Conservation (phyloP, 1,140 invertebrate genomes). For the Lysiphlebus fabarum region DNA sequence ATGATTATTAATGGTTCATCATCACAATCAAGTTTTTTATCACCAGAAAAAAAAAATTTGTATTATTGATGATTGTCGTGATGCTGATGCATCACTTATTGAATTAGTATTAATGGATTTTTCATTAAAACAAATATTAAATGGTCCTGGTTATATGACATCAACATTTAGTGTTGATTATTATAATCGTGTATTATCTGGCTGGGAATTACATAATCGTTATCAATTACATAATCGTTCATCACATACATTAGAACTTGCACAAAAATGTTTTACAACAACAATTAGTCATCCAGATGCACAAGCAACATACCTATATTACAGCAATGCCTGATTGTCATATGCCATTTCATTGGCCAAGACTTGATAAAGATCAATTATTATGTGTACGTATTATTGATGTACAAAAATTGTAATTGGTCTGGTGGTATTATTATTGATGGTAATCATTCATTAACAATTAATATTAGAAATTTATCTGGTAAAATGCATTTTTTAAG, state of each 20-base stretch:
- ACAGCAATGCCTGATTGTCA: constrained; percentile 80
- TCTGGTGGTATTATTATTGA: constrained; percentile 91
- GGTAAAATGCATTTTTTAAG: constrained; percentile 76
- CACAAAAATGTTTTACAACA: constrained; percentile 77
- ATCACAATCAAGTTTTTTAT: no score
- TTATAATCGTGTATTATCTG: no score
- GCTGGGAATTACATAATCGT: no score
- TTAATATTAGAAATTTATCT: constrained; percentile 78
- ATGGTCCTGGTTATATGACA: no score
- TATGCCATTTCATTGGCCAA: constrained; percentile 93
- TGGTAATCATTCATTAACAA: constrained; percentile 80
- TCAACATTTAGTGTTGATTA: no score
- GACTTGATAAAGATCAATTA: constrained; percentile 81
- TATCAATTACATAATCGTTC: constrained; percentile 93
- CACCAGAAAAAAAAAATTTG: no score
- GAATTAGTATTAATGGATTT: constrained; percentile 52
- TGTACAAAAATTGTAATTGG: constrained; percentile 76
- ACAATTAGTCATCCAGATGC: constrained; percentile 58
- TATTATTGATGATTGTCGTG: no score
- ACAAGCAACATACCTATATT: constrained; percentile 67
- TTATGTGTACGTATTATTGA: constrained; percentile 80
- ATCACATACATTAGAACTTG: constrained; percentile 75
- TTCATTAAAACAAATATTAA: no score
- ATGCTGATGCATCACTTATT: constrained; percentile 61
- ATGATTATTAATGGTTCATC: no score